phyloP scores from a whole-genome alignment of 2,113 vertebrate species.

The Megaptera novaeangliae region DNA sequence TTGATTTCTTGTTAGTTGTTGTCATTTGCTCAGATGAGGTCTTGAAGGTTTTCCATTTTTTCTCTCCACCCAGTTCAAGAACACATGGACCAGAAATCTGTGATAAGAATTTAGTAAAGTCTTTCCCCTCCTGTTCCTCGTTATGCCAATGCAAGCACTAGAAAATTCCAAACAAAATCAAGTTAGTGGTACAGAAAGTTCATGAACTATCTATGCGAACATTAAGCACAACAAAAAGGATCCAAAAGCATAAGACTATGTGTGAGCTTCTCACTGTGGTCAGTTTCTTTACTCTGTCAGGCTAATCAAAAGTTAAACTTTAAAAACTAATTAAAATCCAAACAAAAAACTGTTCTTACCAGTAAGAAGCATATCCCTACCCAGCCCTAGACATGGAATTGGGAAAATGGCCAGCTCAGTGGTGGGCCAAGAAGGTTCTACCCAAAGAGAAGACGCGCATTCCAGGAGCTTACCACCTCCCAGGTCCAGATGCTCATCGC shows the following conservation, averaged over 20 bases:
- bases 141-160: constrained; percentile 88
- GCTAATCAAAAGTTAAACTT: neutral
- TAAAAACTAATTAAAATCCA: constrained; percentile 20
- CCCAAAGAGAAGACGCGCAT: neutral
- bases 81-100: constrained; percentile 61
- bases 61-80: constrained; percentile 61
- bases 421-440: neutral
- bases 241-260: neutral
- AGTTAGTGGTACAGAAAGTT: constrained; percentile 51
- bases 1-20: constrained; percentile 62
- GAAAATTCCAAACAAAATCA: constrained; percentile 72
- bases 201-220: neutral
- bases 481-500: neutral
- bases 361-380: neutral
- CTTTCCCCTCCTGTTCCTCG: constrained; percentile 61
- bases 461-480: neutral
- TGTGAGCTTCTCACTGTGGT: neutral
- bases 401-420: neutral
- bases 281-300: neutral
- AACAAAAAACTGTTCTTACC: neutral
- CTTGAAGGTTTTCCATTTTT: constrained; percentile 69
- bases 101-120: constrained; percentile 53
- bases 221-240: neutral
- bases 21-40: constrained; percentile 67
- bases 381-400: neutral